Percentiles rank a stretch among this genome's conserved stretches.
phyloP scores from a whole-genome alignment of 92 coral and sea anemone species.

The Meandrina meandrites region DNA sequence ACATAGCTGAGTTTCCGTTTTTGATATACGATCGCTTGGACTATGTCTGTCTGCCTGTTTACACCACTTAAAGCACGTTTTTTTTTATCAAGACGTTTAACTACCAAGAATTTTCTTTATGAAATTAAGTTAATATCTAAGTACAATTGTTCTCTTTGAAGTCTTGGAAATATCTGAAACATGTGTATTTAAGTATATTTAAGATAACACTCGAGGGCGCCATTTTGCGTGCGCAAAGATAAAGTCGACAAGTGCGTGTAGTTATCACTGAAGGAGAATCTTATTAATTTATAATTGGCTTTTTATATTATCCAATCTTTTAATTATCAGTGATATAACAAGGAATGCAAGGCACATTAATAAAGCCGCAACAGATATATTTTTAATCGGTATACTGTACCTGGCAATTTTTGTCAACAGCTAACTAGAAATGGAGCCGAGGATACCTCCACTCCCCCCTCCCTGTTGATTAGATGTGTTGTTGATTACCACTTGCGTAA shows the following conservation, averaged over 20 bases:
- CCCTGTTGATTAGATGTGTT: neutral
- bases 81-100: constrained; percentile 18
- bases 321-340: neutral
- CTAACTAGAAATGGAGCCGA: neutral
- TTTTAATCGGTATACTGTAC: neutral
- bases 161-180: neutral
- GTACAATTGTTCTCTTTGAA: neutral
- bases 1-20: constrained; percentile 33
- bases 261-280: neutral
- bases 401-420: neutral
- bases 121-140: constrained; percentile 36
- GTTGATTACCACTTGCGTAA: neutral
- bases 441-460: neutral
- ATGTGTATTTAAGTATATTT: neutral
- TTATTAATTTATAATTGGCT: constrained; percentile 9
- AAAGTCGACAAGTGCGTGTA: neutral
- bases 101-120: constrained; percentile 8
- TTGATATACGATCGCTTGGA: constrained; percentile 4
- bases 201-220: neutral
- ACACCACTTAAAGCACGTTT: constrained; percentile 1
- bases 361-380: neutral
- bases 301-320: constrained; percentile 5
- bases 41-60: constrained; percentile 3
- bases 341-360: neutral
- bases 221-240: constrained; percentile 3